These are phyloP conservation scores for Agonopterix alstromeriana DNA, from an alignment of 2,888 invertebrate species.

Conservation along the genomic window DNA sequence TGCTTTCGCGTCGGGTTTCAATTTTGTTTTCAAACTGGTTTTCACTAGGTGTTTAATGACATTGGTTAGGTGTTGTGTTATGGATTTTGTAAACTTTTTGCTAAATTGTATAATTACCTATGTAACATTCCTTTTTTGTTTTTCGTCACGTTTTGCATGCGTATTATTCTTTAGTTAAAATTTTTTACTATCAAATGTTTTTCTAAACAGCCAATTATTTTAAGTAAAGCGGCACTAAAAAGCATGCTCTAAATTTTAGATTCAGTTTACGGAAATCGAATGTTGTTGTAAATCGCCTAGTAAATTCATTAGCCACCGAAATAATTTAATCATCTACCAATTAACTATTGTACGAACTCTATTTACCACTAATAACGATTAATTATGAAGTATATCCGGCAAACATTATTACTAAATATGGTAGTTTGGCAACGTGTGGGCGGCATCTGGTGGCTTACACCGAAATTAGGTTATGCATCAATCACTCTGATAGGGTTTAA, in stretches of 20 bases:
- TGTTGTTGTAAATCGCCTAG: background rate
- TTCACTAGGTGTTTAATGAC: too few species aligned
- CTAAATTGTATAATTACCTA: too few species aligned
- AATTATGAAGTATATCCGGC: conserved; percentile 2
- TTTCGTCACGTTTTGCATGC: too few species aligned
- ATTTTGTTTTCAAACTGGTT: background rate
- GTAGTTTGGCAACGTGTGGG: conserved; percentile 1
- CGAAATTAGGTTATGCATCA: conserved; percentile 3
- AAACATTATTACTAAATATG: conserved; percentile 1
- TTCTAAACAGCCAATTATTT: too few species aligned
- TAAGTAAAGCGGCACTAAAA: too few species aligned
- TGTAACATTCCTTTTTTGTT: too few species aligned
- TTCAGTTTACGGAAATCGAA: too few species aligned
- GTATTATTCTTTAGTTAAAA: too few species aligned
- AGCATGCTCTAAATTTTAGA: too few species aligned
- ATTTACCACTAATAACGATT: conserved; percentile 1
- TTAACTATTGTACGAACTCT: background rate
- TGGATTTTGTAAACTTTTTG: too few species aligned
- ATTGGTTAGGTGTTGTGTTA: too few species aligned
- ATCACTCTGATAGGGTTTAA: conserved; percentile 1
- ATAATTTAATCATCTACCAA: background rate
- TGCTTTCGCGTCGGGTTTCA: conserved; percentile 1
- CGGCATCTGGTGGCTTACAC: background rate
- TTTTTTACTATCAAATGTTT: too few species aligned
- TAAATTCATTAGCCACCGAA: background rate